These are phyloP conservation scores for Iphiclides podalirius DNA, from an alignment of 2,888 invertebrate genomes.

Conservation along the genomic window DNA sequence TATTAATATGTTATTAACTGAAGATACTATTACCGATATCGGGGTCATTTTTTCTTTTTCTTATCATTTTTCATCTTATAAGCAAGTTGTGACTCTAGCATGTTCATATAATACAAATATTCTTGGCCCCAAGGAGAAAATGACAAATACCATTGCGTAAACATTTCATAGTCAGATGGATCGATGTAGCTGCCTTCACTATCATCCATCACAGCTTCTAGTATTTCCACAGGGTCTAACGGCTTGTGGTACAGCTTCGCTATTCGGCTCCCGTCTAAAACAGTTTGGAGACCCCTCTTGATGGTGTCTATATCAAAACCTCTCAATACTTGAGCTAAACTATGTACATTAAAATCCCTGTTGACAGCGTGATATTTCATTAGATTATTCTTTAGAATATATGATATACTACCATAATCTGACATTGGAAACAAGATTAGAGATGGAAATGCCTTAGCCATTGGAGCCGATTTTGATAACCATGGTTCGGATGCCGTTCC, in stretches of 20 bases:
- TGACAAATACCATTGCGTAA: conserved; percentile 66
- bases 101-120: conserved; percentile 49
- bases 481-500: conserved; percentile 86
- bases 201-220: conserved; percentile 59
- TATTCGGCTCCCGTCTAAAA: conserved; percentile 71
- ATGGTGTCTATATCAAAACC: conserved; percentile 78
- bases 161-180: conserved; percentile 66
- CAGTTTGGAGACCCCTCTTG: conserved; percentile 54
- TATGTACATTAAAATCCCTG: conserved; percentile 80
- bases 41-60: too few species aligned
- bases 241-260: conserved; percentile 76
- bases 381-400: conserved; percentile 74
- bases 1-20: too few species aligned
- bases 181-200: conserved; percentile 53
- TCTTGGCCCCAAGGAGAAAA: conserved; percentile 57
- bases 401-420: conserved; percentile 81
- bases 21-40: too few species aligned
- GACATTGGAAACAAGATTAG: conserved; percentile 75
- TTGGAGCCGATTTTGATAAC: conserved; percentile 65
- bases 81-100: conserved; percentile 52
- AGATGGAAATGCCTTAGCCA: conserved; percentile 81
- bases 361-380: conserved; percentile 81
- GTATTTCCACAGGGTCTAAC: conserved; percentile 71
- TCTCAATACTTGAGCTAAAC: conserved; percentile 73
- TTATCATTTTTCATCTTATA: conserved; percentile 59